Conservation (phyloP, 2,797 vertebrate genomes). For the Leuciscus waleckii region DNA sequence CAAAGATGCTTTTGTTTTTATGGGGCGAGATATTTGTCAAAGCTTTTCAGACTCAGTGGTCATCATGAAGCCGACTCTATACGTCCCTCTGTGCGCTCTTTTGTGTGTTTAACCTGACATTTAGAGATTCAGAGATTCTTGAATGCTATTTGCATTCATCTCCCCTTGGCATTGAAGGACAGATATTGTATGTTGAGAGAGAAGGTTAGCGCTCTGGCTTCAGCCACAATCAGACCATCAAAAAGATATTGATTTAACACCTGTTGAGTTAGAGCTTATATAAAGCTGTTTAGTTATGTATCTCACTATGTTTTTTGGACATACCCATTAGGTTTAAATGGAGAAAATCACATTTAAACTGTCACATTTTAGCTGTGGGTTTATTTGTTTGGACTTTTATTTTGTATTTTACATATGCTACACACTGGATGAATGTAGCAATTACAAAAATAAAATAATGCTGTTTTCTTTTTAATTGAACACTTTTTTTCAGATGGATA, state of each 20-base stretch:
- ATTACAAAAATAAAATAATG: not conserved
- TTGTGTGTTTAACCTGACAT: conserved; percentile 44
- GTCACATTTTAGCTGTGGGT: not conserved
- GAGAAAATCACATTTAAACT: not conserved
- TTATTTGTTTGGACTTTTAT: not conserved
- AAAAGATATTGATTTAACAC: not conserved
- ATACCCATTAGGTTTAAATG: not conserved
- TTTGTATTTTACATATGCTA: not conserved
- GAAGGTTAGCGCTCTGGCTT: not conserved
- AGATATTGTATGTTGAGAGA: not conserved
- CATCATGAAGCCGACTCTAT: not conserved
- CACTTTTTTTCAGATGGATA: not conserved
- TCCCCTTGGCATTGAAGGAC: not conserved
- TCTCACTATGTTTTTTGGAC: not conserved
- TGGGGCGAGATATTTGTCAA: not conserved
- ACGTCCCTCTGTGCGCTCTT: not conserved
- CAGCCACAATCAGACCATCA: not conserved
- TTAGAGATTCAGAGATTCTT: conserved; percentile 15
- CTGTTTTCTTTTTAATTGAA: not conserved
- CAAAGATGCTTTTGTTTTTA: not conserved
- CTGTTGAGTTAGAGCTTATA: conserved; percentile 1
- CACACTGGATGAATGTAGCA: not conserved
- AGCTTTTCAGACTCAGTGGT: not conserved
- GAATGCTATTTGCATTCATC: not conserved
- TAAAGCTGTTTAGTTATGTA: not conserved